Base-by-base conservation (phyloP, 2,113 vertebrate genomes). In the Daphoenositta chrysoptera region DNA sequence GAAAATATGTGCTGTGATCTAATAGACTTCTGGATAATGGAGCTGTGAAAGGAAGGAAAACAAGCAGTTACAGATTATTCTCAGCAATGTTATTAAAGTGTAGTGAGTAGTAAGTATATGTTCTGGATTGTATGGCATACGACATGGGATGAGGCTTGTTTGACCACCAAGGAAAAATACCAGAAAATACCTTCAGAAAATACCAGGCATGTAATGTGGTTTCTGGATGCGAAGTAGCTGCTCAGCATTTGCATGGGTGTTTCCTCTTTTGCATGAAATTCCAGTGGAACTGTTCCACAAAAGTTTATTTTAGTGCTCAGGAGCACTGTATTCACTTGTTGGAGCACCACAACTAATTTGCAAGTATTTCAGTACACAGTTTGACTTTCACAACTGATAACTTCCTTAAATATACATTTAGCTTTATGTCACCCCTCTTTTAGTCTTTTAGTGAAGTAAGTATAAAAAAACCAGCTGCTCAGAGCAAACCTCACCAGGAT, bases 11-110 rank as follows among this genome's bases (percentile, higher is more conserved):
- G 3, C 58, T 50, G 4, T 94, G 84, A 66, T 91, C 48, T 95
- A 69, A 91, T 6, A n/a, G 44, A 8, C 37, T 68, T 4, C 24
- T 87, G 53, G 82, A 44, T 89, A 82, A 87, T 76, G 53, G 26
- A 71, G n/a, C 65, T 4, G 16, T 65, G 78, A 87, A 93, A 95
- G 93, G 91, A 95, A 96, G 91, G 70, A 96, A 95, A 83, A 85
- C 50, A 35, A 69, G 53, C 50, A 10, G 45, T 83, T 65, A 27
- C 33, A 89, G 61, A 65, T 85, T 92, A 51, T 88, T 94, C 71
- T 86, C 81, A 75, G 69, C 57, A 60, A 7, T 88, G 35, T 73
- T 86, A 22, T 13, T 68, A 3, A 71, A 89, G 17, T 50, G 40
- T 91, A n/a, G 11, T 76, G 45, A 72, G 35, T 39, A 6, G 11